A percentile compares a stretch with the other conserved stretches of the same genome.
Evolutionary conservation across 1,140 invertebrate genomes (phyloP).

Genomic region (Acromyrmex charruanus): DNA sequence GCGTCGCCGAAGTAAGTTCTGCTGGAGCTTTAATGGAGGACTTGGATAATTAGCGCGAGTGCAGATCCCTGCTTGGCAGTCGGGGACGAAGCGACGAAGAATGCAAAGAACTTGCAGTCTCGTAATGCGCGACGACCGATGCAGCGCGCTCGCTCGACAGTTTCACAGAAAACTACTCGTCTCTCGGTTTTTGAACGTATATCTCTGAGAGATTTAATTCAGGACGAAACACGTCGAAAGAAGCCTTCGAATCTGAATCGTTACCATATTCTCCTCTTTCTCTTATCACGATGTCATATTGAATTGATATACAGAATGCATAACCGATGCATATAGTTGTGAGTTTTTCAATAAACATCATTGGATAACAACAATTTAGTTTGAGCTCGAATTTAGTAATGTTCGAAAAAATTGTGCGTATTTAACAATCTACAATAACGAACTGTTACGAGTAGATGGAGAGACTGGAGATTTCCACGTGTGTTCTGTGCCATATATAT

Average conservation of each 20-base stretch:
- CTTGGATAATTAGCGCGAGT: slow-evolving; percentile 69
- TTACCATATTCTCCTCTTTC: neutral
- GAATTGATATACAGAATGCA: neutral
- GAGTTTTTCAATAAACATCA: neutral
- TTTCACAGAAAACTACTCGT: neutral
- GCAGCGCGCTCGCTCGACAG: slow-evolving; percentile 17
- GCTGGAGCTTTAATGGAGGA: slow-evolving; percentile 53
- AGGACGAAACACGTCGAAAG: neutral
- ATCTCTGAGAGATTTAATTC: slow-evolving; percentile 18
- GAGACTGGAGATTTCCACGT: neutral
- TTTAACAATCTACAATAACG: neutral
- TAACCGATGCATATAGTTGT: neutral
- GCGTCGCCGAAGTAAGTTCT: slow-evolving; percentile 56
- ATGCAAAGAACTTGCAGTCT: slow-evolving; percentile 52
- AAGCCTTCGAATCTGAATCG: neutral
- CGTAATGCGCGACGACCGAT: slow-evolving; percentile 13
- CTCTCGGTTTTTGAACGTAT: neutral
- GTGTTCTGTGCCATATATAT: neutral
- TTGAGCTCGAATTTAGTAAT: neutral
- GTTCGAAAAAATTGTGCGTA: neutral
- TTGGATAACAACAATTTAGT: neutral
- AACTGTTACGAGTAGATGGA: neutral
- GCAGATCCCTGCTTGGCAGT: slow-evolving; percentile 39
- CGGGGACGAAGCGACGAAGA: slow-evolving; percentile 41
- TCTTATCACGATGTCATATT: no score